Conservation (phyloP, 2,797 vertebrate species). For the Hydrophis major region DNA sequence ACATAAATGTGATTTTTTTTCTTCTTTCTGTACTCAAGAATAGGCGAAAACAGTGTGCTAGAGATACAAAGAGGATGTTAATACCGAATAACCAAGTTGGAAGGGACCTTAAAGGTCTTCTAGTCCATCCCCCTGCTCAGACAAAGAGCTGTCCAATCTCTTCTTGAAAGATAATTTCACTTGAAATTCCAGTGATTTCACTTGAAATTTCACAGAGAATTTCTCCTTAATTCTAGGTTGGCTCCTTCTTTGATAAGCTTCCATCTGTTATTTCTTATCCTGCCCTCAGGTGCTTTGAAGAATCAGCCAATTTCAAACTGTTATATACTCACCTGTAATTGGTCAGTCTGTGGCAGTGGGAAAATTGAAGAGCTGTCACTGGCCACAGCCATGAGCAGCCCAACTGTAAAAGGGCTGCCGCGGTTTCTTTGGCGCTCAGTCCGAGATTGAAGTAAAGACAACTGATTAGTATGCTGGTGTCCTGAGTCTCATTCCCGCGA, state of each 20-base stretch:
- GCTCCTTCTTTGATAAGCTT: neutral
- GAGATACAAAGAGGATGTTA: neutral
- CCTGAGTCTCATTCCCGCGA: too few species aligned
- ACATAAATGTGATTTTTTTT: neutral
- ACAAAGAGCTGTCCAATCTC: neutral
- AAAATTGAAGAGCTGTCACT: too few species aligned
- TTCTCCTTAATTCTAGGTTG: neutral
- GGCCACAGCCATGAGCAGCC: too few species aligned
- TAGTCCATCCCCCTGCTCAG: too few species aligned
- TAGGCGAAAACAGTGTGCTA: neutral
- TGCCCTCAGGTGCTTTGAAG: neutral
- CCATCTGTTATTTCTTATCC: neutral
- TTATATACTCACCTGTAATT: too few species aligned
- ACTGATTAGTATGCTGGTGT: too few species aligned
- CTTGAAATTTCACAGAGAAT: neutral
- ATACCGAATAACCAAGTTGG: neutral
- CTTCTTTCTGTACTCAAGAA: neutral
- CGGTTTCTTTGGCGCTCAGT: too few species aligned
- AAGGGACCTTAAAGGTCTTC: too few species aligned
- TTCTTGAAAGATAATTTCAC: neutral
- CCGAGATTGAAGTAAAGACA: too few species aligned
- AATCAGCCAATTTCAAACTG: neutral
- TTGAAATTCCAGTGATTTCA: neutral
- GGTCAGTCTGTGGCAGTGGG: too few species aligned
- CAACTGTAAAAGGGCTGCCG: too few species aligned